A percentile compares a stretch with the other conserved stretches of the same genome.
These are phyloP conservation scores for Meteorus cinctellus DNA, from an alignment of 2,888 invertebrate species.

Conservation along the genomic window DNA sequence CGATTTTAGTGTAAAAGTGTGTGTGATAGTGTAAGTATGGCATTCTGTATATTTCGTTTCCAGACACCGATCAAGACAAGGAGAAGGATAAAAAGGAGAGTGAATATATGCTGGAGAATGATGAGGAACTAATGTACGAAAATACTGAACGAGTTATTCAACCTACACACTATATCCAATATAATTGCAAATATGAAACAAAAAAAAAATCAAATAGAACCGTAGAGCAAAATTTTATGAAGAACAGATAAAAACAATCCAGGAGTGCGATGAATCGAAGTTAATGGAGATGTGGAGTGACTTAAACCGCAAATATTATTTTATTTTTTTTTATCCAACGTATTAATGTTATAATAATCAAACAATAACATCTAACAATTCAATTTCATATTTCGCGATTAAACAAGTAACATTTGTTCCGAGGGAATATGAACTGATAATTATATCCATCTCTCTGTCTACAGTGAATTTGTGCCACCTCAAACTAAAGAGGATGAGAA, in stretches of 20 bases:
- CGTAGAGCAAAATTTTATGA: not conserved
- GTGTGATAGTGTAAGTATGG: slow-evolving; percentile 51
- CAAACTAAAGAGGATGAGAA: slow-evolving; percentile 69
- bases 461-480: slow-evolving; percentile 70
- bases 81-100: slow-evolving; percentile 69
- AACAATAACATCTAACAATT: no score
- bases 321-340: not conserved
- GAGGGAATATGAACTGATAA: slow-evolving; percentile 43
- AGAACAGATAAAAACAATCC: not conserved
- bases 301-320: not conserved
- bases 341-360: not conserved
- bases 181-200: not conserved
- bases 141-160: slow-evolving; percentile 17
- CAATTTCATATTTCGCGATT: not conserved
- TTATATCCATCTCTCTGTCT: slow-evolving; percentile 58
- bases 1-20: slow-evolving; percentile 21
- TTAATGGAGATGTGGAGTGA: slow-evolving; percentile 5
- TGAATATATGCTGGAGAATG: slow-evolving; percentile 68
- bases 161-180: slow-evolving; percentile 6
- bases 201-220: not conserved
- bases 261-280: not conserved
- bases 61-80: slow-evolving; percentile 70
- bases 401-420: not conserved
- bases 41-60: slow-evolving; percentile 57
- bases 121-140: slow-evolving; percentile 70